phyloP scores from a whole-genome alignment of 1,140 invertebrate genomes.

The Drosophila santomea region DNA sequence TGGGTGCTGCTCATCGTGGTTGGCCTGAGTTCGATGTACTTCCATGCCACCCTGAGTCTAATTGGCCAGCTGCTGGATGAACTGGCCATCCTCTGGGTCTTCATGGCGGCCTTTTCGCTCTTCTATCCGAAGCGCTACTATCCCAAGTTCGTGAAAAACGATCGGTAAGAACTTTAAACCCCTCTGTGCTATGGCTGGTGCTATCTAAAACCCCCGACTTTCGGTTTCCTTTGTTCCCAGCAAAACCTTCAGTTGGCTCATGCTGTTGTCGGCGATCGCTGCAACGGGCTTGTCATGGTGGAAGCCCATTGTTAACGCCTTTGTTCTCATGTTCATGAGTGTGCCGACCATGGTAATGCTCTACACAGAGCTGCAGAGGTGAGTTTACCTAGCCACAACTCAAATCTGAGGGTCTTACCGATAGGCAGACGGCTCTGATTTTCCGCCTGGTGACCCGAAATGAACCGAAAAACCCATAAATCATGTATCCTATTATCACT shows the following conservation, averaged over 20 bases:
- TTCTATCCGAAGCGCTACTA: conserved; percentile 90
- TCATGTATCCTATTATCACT: conserved; percentile 50
- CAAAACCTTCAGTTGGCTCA: conserved; percentile 86
- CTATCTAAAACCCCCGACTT: conserved; percentile 27
- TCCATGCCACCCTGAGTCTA: conserved; percentile 92
- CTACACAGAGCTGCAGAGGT: conserved; percentile 89
- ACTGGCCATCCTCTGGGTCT: conserved; percentile 92
- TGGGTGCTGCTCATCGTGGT: conserved; percentile 92
- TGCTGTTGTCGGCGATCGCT: conserved; percentile 86
- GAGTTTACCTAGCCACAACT: conserved; percentile 53
- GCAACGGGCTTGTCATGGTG: conserved; percentile 89
- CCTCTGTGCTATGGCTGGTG: neutral
- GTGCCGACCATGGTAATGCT: conserved; percentile 89
- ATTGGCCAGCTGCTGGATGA: conserved; percentile 92
- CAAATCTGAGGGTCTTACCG: conserved; percentile 4
- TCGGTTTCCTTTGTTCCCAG: conserved; percentile 74
- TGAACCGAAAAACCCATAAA: conserved; percentile 36
- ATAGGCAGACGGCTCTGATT: conserved; percentile 41
- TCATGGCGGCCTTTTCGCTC: conserved; percentile 90
- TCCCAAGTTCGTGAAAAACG: conserved; percentile 88
- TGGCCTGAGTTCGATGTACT: conserved; percentile 92
- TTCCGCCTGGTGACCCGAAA: conserved; percentile 17
- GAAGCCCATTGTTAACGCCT: conserved; percentile 91
- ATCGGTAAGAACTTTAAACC: conserved; percentile 86
- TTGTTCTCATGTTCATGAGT: conserved; percentile 91